Percentiles rank a stretch among this genome's conserved stretches.
phyloP scores from a whole-genome alignment of 2,113 vertebrate genomes.

The Numenius arquata region DNA sequence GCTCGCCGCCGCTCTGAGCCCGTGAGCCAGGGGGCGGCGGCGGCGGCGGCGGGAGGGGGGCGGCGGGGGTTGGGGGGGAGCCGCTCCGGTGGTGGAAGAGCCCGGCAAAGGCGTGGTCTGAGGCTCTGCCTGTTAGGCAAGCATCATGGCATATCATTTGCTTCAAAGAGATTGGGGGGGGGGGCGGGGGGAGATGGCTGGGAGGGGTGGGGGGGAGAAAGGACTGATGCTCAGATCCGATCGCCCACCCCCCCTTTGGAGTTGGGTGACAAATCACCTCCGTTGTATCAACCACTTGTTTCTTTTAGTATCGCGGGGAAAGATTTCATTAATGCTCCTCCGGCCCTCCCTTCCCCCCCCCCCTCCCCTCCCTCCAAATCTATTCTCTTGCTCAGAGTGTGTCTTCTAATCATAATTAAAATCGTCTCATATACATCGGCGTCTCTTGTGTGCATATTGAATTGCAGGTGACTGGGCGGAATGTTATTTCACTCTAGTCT shows the following conservation, averaged over 20 bases:
- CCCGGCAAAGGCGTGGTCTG: not conserved
- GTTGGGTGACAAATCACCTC: conserved; percentile 54
- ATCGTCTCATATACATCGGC: conserved; percentile 65
- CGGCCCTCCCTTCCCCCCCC: not conserved
- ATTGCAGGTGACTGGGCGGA: conserved; percentile 60
- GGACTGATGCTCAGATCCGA: not conserved
- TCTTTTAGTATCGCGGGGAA: conserved; percentile 42
- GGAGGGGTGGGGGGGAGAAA: not conserved
- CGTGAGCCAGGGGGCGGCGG: not conserved
- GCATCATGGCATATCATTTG: not conserved
- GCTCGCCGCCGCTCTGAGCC: not conserved
- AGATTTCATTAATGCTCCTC: conserved; percentile 51
- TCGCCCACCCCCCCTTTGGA: conserved; percentile 5
- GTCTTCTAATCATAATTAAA: conserved; percentile 71
- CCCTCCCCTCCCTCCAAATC: conserved; percentile 31
- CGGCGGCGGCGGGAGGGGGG: not conserved
- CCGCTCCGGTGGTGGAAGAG: not conserved
- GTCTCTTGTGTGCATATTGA: conserved; percentile 57
- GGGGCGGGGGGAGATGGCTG: no score
- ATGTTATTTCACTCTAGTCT: conserved; percentile 49
- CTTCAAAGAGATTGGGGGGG: not conserved
- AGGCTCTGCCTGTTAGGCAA: not conserved
- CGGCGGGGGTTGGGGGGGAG: not conserved
- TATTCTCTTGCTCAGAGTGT: conserved; percentile 58
- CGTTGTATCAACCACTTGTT: conserved; percentile 57